Evolutionary conservation across 2,888 invertebrate genomes (phyloP), one percentile per base, ranked within the genome.

Genomic region (Vanessa cardui): DNA sequence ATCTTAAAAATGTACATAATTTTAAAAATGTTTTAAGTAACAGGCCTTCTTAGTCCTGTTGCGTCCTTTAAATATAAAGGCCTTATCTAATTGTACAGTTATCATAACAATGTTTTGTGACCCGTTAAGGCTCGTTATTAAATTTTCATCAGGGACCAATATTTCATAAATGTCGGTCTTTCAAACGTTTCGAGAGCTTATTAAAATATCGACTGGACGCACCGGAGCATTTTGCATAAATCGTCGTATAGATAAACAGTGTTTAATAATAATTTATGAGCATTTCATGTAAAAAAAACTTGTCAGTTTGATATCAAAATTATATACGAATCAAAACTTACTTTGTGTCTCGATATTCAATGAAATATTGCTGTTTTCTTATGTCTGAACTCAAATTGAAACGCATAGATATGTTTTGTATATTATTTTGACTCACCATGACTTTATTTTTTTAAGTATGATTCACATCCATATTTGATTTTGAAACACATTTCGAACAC

Each of bases 131-230:
- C 39, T 18, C 33, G 58, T 58, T 67, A 70, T 70, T 64, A 67
- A 67, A 70, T 67, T 70, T 70, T 67, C 49, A 66, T 67, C 56
- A 33, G 58, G 31, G 44, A 33, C 60, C 68, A 45, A 68, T 68
- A 68, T 58, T 47, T 65, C 49, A 60, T 54, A 44, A 65, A 60
- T 31, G 21, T 15, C 59, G 45, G 45, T 20, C 31, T 60, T 46
- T 50, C 52, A 60, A 20, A 52, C 65, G 45, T 46, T 60, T 60
- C 16, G 39, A 49, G 26, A 58, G 12, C 26, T 64, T 64, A 64
- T 64, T 58, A 47, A 52, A 64, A 59, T 26, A 54, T 21, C n/a
- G 45, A 60, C 54, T 45, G 20, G n/a, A 16, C 21, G n/a, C 59
- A 52, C 52, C 20, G 8, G 15, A 47, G 33, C 54, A n/a, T 33